These are phyloP conservation scores for Choristoneura rosaceana DNA, from an alignment of 2,888 invertebrate genomes.

Conservation along the genomic window DNA sequence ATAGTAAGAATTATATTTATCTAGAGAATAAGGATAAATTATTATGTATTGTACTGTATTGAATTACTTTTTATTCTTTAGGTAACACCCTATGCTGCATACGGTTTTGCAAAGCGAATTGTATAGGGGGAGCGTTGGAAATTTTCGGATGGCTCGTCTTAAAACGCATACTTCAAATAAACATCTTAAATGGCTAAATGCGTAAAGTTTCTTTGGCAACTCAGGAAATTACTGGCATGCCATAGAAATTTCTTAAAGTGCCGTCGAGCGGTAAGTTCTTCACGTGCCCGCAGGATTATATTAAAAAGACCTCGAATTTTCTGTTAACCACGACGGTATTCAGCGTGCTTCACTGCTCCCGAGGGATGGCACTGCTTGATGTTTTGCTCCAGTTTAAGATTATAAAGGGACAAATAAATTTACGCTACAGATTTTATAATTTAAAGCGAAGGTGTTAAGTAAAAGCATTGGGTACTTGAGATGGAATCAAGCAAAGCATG, in stretches of 20 bases:
- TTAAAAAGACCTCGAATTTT: constrained; percentile 32
- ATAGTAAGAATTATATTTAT: no score
- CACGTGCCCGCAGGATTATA: constrained; percentile 11
- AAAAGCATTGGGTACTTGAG: no score
- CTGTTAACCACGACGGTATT: constrained; percentile 30
- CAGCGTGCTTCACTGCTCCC: constrained; percentile 1
- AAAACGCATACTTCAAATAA: constrained; percentile 3
- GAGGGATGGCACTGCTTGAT: not conserved
- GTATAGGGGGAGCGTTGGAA: no score
- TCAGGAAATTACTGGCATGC: constrained; percentile 15
- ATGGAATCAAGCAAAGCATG: no score
- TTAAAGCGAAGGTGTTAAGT: no score
- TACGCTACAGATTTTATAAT: not conserved
- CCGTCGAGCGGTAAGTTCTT: constrained; percentile 17
- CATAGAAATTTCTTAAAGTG: constrained; percentile 33
- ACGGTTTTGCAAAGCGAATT: no score
- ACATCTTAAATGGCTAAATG: constrained; percentile 2
- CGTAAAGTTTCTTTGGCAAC: constrained; percentile 19
- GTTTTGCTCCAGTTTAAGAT: constrained; percentile 2
- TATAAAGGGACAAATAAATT: not conserved
- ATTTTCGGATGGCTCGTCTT: not conserved
- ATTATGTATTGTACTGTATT: no score
- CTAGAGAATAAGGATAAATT: no score
- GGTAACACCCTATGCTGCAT: no score
- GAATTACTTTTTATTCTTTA: no score